Base-by-base conservation (phyloP, 2,888 invertebrate genomes). In the Pterostichus niger region DNA sequence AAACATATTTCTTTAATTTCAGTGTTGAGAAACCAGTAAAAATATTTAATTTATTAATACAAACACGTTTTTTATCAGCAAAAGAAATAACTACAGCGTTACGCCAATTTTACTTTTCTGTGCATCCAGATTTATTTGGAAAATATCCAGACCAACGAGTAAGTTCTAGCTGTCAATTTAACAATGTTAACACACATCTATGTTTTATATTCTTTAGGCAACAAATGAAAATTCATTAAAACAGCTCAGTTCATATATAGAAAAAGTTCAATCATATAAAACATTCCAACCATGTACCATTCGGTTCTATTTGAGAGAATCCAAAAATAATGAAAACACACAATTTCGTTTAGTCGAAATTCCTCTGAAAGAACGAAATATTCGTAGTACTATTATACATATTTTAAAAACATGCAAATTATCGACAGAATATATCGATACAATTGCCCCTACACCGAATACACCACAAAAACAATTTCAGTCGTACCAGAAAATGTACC, bases 101-200 rank as follows among this genome's bases (percentile, higher is more conserved):
- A 64, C 92, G 98, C 84, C 98, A 98, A 5, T 98, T 98, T 90
- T 98, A 98, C 90, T 98, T 98, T 89, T 95, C 95, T 83, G 98
- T 98, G 2, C 98, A 98, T 92, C 98, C 98, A 10, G 98, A 98
- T 91, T 92, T 98, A 64, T 98, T 98, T 92, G 97, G 97, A 79
- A 95, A 96, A 90, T 94, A 95, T 92, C 98, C 98, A 46, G 94
- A 93, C 88, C 96, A 98, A 91, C 93, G 96, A 90, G 97, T 97
- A 91, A 91, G 90, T 87, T 54, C 24, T 54, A 49, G 79, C 11
- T 71, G 17, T 17, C 13, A 17, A 13, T 15, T 54, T 13, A 68
- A 40, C 40, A 64, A 33, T 24, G 11, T 6, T 59, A 11, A 17
- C 10, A 24, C 13, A 24, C 33, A 40, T 3, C 40, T 40, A 9